These are phyloP conservation scores for Podarcis lilfordi DNA, from an alignment of 2,797 vertebrate species.

Conservation along the genomic window DNA sequence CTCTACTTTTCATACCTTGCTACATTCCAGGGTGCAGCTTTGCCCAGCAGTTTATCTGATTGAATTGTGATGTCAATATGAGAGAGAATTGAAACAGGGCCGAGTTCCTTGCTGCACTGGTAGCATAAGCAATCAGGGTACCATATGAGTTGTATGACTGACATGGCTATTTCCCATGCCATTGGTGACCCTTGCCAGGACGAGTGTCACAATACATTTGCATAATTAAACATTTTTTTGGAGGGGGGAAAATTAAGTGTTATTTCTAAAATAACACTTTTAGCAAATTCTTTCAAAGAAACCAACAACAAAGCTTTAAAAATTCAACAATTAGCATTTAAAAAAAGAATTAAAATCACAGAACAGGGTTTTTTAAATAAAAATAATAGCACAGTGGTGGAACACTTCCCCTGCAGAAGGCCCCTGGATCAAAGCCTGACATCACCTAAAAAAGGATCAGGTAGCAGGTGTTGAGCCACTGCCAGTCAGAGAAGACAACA, in stretches of 20 bases:
- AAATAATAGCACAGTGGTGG: not conserved
- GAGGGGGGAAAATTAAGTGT: not conserved
- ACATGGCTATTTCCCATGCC: not conserved
- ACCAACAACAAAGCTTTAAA: not conserved
- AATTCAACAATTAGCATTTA: not conserved
- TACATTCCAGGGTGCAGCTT: conserved; percentile 43
- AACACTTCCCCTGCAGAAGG: not conserved
- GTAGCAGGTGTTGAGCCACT: not conserved
- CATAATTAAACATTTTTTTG: not conserved
- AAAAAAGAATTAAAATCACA: not conserved
- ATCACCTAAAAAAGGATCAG: not conserved
- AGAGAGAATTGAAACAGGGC: not conserved
- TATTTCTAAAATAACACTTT: no score
- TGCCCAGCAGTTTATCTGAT: fast-evolving
- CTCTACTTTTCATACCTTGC: conserved; percentile 46
- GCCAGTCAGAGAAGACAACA: not conserved
- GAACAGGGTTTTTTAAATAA: not conserved
- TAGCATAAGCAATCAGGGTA: not conserved
- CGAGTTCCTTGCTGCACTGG: no score
- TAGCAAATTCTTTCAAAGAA: not conserved
- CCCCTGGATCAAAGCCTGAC: no score
- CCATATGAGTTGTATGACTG: not conserved
- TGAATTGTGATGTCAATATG: not conserved
- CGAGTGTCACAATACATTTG: conserved; percentile 24
- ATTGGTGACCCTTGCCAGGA: not conserved